Base-by-base conservation (phyloP, 2,888 invertebrate species). In the Laspeyria flexula region DNA sequence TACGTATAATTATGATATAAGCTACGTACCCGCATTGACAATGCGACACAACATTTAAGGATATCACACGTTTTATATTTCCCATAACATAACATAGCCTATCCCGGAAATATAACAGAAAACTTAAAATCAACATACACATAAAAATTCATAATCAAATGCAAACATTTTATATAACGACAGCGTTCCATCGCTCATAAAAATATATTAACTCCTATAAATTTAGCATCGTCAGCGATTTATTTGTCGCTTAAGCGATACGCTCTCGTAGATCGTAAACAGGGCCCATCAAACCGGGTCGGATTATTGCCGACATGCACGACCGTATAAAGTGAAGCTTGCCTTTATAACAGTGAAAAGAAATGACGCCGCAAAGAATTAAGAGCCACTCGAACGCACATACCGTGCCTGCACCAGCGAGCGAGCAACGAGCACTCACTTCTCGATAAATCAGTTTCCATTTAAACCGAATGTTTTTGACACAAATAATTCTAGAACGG, bases 171-270 rank as follows among this genome's bases (percentile, higher is more conserved):
- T 71, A 73, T 73, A 75, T 73, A 74, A 71, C 77, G 72, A 67
- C 69, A 72, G 73, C 75, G 58, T 72, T 73, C 73, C 77, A 62
- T 69, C 75, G 39, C 43, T 35, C 79, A 83, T 88, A 86, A 87
- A 88, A 87, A 86, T 86, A 86, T 85, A 87, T 85, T 85, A 85
- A 85, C 81, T 84, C 78, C 77, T 79, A 88, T 87, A 87, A 88
- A 87, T 87, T 86, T 81, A 76, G 80, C 83, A 82, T 85, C 85
- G 83, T 82, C 83, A 83, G 83, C 86, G 83, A 87, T 88, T 88
- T 88, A 88, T 88, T 85, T 80, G 66, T 79, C 79, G 78, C 80
- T 83, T 75, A 78, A 81, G 75, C 82, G 85, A 85, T 86, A 85
- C 84, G 78, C 79, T 80, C 73, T 73, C 71, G 66, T 69, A 60